Evolutionary conservation across 2,797 vertebrate species (phyloP).

Genomic region (Tauraco hartlaubi): DNA sequence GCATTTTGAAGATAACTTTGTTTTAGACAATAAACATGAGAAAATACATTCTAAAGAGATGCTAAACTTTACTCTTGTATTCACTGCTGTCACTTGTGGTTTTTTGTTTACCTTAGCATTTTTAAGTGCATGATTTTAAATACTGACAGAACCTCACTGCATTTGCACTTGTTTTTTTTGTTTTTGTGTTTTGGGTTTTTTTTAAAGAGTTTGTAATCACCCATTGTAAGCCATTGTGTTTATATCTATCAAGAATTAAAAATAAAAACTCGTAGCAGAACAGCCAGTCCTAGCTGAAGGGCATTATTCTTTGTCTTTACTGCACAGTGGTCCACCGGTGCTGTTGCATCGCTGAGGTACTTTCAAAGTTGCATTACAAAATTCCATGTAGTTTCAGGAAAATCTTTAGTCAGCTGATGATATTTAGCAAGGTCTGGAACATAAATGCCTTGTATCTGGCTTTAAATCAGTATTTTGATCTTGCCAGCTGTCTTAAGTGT

Average conservation of each 20-base stretch:
- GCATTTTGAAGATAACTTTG: background rate
- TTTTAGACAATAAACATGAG: background rate
- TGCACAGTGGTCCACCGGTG: rapidly evolving
- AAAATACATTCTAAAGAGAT: background rate
- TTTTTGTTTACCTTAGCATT: background rate
- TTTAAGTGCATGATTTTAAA: background rate
- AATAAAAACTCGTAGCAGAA: background rate
- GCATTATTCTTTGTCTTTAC: background rate
- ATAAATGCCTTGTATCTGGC: background rate
- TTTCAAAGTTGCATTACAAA: background rate
- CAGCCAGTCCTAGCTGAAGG: background rate
- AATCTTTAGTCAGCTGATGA: background rate
- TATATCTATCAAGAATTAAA: background rate
- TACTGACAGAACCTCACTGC: background rate
- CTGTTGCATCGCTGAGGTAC: background rate
- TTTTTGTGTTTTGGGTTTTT: background rate
- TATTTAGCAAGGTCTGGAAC: background rate
- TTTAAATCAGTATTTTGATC: background rate
- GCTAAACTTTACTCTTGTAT: background rate
- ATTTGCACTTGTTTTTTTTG: background rate
- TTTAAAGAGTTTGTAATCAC: background rate
- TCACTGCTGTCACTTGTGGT: background rate
- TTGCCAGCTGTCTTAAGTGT: background rate
- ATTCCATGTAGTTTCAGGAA: background rate
- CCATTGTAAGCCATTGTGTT: background rate